Conservation (phyloP, 2,888 invertebrate genomes). For the Cephus runcator region DNA sequence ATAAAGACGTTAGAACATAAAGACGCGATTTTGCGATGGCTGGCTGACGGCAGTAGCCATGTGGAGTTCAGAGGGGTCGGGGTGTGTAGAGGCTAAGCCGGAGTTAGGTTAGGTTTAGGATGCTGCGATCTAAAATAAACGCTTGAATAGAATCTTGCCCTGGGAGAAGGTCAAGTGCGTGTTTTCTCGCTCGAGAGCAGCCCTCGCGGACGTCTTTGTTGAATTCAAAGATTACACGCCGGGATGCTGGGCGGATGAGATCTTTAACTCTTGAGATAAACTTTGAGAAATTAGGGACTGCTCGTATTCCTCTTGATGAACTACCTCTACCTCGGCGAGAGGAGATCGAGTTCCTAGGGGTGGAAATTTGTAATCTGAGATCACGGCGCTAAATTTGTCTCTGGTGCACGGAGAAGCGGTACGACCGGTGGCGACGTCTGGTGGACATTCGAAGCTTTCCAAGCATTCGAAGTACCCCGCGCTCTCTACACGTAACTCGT, state of each 20-base stretch:
- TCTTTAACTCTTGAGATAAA: not conserved
- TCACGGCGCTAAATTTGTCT: not conserved
- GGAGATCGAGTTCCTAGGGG: not conserved
- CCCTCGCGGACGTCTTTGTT: not conserved
- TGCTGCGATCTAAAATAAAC: not conserved
- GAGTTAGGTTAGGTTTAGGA: not conserved
- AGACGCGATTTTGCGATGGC: not conserved
- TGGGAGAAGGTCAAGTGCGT: not conserved
- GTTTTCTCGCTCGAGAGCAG: not conserved
- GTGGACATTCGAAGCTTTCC: not conserved
- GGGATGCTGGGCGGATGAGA: not conserved
- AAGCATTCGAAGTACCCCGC: not conserved
- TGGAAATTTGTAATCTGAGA: conserved; percentile 2
- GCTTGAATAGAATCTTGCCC: not conserved
- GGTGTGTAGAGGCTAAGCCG: not conserved
- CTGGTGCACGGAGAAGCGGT: not conserved
- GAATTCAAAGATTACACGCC: not conserved
- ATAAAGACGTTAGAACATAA: not conserved
- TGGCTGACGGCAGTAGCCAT: not conserved
- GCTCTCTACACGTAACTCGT: not conserved
- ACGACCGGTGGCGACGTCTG: not conserved
- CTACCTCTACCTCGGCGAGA: not conserved
- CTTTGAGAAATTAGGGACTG: not conserved
- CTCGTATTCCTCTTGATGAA: not conserved
- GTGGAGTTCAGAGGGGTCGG: not conserved